Evolutionary conservation across 2,888 invertebrate genomes (phyloP).

Genomic region (Drosophila anceps): DNA sequence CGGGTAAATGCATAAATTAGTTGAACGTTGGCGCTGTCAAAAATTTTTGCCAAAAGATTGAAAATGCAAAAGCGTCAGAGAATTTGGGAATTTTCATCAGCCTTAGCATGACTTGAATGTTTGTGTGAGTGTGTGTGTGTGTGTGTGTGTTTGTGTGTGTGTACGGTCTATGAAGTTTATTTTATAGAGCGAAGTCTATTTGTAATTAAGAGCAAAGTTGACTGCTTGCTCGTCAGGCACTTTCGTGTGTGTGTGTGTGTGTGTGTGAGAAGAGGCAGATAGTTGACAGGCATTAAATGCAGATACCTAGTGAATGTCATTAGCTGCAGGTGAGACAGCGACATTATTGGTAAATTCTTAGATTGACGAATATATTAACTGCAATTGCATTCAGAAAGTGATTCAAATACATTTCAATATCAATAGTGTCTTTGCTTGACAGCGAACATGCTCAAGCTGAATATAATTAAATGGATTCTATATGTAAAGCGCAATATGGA

Average conservation of each 20-base stretch:
- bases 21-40: constrained; percentile 29
- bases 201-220: constrained; percentile 54
- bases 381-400: neutral
- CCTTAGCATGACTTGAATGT: neutral
- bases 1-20: constrained; percentile 58
- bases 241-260: neutral
- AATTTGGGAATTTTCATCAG: constrained; percentile 23
- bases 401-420: neutral
- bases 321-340: constrained; percentile 9
- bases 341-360: constrained; percentile 4
- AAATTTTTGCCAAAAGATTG: constrained; percentile 32
- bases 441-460: neutral
- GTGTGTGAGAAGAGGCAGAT: neutral
- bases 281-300: constrained; percentile 38
- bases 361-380: constrained; percentile 8
- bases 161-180: neutral
- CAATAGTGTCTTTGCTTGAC: neutral
- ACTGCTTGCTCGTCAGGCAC: constrained; percentile 6
- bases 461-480: neutral
- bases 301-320: constrained; percentile 30
- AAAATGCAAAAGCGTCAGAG: constrained; percentile 37
- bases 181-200: constrained; percentile 14
- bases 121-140: constrained; percentile 10
- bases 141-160: constrained; percentile 6
- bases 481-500: neutral